Evolutionary conservation across 2,797 vertebrate species (phyloP).

Genomic region (Euphonia xanthogaster): DNA sequence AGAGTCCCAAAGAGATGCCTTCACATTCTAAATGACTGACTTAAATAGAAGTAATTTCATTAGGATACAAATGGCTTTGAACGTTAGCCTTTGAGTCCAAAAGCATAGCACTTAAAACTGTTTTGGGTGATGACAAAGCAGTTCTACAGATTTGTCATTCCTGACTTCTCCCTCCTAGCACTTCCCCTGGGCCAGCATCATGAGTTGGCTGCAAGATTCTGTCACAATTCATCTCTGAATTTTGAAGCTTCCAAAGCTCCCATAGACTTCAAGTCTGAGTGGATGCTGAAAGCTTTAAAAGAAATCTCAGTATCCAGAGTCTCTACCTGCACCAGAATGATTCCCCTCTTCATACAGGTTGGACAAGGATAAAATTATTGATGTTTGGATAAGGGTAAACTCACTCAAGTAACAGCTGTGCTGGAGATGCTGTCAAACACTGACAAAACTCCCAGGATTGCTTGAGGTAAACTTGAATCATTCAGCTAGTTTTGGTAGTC

Average conservation of each 20-base stretch:
- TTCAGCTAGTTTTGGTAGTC: not conserved
- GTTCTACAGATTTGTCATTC: not conserved
- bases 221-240: not conserved
- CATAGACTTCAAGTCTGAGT: not conserved
- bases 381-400: not conserved
- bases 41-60: not conserved
- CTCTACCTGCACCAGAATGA: not conserved
- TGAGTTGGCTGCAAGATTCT: not conserved
- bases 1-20: not conserved
- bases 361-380: not conserved
- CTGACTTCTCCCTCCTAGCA: not conserved
- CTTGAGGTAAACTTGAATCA: not conserved
- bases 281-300: not conserved
- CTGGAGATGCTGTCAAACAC: not conserved
- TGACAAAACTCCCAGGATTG: not conserved
- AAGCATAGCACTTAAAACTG: not conserved
- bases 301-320: not conserved
- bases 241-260: not conserved
- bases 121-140: not conserved
- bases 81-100: not conserved
- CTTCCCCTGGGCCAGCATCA: not conserved
- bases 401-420: not conserved
- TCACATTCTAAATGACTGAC: not conserved
- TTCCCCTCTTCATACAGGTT: not conserved
- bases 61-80: not conserved